Percentiles rank a stretch among this genome's conserved stretches.
These are phyloP conservation scores for Pedetes capensis DNA, from an alignment of 2,113 vertebrate genomes.

Conservation along the genomic window DNA sequence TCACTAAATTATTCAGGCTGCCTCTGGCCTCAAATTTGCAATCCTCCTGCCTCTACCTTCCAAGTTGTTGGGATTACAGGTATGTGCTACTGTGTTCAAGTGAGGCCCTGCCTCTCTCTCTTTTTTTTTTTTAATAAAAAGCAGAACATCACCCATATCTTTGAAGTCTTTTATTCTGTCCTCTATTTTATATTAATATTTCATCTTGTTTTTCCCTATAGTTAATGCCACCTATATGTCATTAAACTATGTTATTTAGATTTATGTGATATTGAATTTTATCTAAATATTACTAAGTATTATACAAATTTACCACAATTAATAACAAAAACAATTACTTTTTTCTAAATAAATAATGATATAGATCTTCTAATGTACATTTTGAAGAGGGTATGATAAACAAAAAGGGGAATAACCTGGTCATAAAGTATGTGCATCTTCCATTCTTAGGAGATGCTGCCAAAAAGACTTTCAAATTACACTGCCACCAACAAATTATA, in stretches of 20 bases:
- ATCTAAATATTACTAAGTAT: background rate
- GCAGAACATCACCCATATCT: background rate
- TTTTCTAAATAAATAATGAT: background rate
- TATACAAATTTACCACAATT: background rate
- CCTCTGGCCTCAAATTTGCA: too few relatives aligned
- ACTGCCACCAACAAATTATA: background rate
- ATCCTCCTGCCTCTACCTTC: too few relatives aligned
- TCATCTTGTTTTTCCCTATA: background rate
- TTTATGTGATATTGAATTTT: slow-evolving; percentile 37
- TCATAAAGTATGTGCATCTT: background rate
- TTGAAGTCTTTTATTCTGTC: background rate
- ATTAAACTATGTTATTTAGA: background rate
- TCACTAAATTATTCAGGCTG: too few relatives aligned
- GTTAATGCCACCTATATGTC: background rate
- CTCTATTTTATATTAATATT: background rate
- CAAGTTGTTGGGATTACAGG: too few relatives aligned
- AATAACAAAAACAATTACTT: too few relatives aligned
- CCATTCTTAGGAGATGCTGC: background rate
- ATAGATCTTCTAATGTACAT: background rate
- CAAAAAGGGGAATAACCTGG: background rate
- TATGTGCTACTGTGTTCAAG: too few relatives aligned
- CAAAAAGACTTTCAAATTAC: background rate
- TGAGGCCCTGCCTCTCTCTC: too few relatives aligned
- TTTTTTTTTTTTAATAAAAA: too few relatives aligned
- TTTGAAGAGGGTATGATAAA: background rate